phyloP scores from a whole-genome alignment of 2,888 invertebrate genomes.

The Drosophila pseudotalamancana region DNA sequence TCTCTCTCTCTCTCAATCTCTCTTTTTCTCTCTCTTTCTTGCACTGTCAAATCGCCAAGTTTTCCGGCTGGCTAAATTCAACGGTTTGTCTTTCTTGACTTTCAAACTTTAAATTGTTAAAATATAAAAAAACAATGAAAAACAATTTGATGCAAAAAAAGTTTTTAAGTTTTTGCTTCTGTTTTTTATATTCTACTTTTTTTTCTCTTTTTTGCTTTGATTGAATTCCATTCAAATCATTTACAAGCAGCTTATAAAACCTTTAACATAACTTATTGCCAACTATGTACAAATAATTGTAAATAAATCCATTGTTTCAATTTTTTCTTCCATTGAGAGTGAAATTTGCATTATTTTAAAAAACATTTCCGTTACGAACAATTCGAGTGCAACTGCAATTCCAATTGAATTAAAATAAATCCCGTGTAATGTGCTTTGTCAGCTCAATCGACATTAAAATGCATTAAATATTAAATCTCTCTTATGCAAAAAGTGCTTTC shows the following conservation, averaged over 20 bases:
- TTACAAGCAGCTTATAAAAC: constrained; percentile 1
- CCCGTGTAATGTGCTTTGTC: constrained; percentile 45
- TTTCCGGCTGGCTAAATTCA: constrained; percentile 36
- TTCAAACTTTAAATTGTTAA: constrained; percentile 54
- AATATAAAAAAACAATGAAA: constrained; percentile 16
- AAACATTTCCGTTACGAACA: constrained; percentile 15
- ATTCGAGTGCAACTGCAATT: constrained; percentile 13
- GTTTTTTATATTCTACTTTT: not conserved
- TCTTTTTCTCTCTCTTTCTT: not conserved
- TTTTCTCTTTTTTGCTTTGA: constrained; percentile 1
- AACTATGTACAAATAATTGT: not conserved
- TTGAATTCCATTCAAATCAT: constrained; percentile 26
- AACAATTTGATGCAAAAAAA: constrained; percentile 28
- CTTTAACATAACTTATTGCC: not conserved
- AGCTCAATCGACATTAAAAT: constrained; percentile 67
- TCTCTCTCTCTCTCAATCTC: not conserved
- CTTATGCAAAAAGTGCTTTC: constrained; percentile 55
- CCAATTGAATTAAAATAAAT: constrained; percentile 60
- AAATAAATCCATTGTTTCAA: constrained; percentile 3
- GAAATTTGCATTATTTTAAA: constrained; percentile 30
- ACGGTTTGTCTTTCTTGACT: constrained; percentile 47
- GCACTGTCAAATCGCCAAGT: constrained; percentile 49
- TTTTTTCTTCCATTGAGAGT: not conserved
- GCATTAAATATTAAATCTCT: constrained; percentile 57
- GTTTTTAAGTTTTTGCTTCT: constrained; percentile 7